Percentiles rank a stretch among this genome's conserved stretches.
phyloP scores from a whole-genome alignment of 2,113 vertebrate genomes.

The Psilopogon haemacephalus region DNA sequence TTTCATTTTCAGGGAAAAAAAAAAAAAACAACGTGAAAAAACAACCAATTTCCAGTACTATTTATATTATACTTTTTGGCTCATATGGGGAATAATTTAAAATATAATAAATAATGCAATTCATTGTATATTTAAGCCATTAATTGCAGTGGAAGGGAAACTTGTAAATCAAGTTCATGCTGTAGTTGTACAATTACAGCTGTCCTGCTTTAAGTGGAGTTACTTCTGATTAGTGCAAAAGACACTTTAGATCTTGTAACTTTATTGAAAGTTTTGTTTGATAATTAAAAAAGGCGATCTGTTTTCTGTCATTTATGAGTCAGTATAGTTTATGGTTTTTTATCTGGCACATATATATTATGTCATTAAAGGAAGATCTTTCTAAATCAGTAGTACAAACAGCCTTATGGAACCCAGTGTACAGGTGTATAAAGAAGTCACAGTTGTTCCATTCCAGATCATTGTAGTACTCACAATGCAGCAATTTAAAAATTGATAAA shows the following conservation, averaged over 20 bases:
- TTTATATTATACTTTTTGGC: background rate
- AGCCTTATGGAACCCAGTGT: constrained; percentile 52
- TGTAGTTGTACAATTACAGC: background rate
- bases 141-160: background rate
- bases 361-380: background rate
- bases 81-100: background rate
- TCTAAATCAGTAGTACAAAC: constrained; percentile 3
- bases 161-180: background rate
- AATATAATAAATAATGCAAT: background rate
- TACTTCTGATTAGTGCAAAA: background rate
- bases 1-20: background rate
- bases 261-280: background rate
- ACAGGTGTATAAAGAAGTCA: constrained; percentile 22
- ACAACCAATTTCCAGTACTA: background rate
- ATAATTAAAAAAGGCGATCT: background rate
- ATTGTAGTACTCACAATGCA: constrained; percentile 53
- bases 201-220: background rate
- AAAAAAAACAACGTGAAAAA: background rate
- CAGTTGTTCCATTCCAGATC: constrained; percentile 74
- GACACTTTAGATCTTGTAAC: background rate
- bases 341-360: background rate
- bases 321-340: constrained; percentile 14
- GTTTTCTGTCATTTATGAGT: constrained; percentile 11
- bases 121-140: background rate
- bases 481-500: constrained; percentile 75